These are phyloP conservation scores for Lampris incognitus DNA, from an alignment of 2,113 vertebrate genomes.

Conservation along the genomic window DNA sequence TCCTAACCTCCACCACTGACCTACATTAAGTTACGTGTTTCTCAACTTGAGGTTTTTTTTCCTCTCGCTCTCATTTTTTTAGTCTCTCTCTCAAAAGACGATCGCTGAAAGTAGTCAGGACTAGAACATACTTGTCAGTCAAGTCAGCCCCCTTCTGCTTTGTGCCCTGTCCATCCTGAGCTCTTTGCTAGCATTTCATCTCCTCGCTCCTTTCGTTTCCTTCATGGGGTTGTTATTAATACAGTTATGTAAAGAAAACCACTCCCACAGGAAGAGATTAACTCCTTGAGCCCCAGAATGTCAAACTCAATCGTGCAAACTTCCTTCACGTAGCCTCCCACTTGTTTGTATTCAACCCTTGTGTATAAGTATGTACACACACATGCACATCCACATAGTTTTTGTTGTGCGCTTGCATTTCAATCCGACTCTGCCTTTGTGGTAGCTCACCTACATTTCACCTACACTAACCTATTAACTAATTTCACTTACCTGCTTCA, in stretches of 20 bases:
- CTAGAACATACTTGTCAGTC: neutral
- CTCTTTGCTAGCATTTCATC: neutral
- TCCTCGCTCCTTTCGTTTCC: neutral
- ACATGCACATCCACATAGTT: constrained; percentile 18
- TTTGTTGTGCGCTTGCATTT: neutral
- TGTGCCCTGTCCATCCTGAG: neutral
- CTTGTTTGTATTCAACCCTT: neutral
- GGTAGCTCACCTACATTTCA: neutral
- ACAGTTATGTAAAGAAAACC: constrained; percentile 49
- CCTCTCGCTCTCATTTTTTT: neutral
- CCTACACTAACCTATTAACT: too few relatives aligned
- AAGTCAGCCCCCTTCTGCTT: neutral
- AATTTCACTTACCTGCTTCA: too few relatives aligned
- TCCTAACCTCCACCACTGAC: constrained; percentile 16
- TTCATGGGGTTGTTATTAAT: constrained; percentile 11
- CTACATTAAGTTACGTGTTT: constrained; percentile 35
- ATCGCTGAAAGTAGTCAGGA: neutral
- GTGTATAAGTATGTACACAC: constrained; percentile 3
- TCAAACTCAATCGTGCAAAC: constrained; percentile 58
- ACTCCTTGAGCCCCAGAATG: constrained; percentile 61
- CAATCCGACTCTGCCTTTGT: neutral
- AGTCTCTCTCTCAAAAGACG: neutral
- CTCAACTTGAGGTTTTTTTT: neutral
- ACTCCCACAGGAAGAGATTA: constrained; percentile 56
- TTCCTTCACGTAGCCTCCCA: constrained; percentile 5